Evolutionary conservation across 2,113 vertebrate genomes (phyloP).

Genomic region (human (Homo sapiens)): DNA sequence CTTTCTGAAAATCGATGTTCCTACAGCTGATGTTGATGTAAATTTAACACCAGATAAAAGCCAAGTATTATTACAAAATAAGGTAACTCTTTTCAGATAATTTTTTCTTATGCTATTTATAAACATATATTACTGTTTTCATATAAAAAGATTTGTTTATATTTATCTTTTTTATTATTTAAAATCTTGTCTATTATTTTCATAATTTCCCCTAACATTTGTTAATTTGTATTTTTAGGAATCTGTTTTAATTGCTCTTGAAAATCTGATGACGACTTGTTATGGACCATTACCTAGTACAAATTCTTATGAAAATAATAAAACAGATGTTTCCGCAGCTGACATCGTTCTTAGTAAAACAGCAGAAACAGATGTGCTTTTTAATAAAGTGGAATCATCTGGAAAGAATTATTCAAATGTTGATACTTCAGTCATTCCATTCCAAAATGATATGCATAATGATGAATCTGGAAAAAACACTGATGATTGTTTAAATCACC

Average conservation of each 20-base stretch:
- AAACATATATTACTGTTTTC: neutral
- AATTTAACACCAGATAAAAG: conserved; percentile 97
- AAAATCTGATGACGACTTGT: conserved; percentile 91
- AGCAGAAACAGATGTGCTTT: conserved; percentile 82
- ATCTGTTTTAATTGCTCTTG: conserved; percentile 89
- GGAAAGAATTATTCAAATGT: conserved; percentile 77
- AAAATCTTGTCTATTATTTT: neutral
- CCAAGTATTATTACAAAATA: conserved; percentile 94
- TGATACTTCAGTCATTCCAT: conserved; percentile 76
- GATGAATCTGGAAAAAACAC: conserved; percentile 76
- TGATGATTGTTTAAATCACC: conserved; percentile 79
- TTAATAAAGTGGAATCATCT: conserved; percentile 78
- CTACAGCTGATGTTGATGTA: conserved; percentile 91
- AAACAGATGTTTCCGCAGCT: conserved; percentile 81
- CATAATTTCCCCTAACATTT: conserved; percentile 53
- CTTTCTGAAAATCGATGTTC: conserved; percentile 91
- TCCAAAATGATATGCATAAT: conserved; percentile 78
- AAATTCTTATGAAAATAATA: conserved; percentile 79
- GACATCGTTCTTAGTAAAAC: conserved; percentile 76
- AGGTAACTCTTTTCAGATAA: conserved; percentile 85
- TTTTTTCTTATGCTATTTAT: conserved; percentile 36
- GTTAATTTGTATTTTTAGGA: conserved; percentile 85
- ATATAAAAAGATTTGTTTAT: conserved; percentile 24
- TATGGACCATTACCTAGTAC: conserved; percentile 87
- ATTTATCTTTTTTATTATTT: conserved; percentile 27